A percentile compares a stretch with the other conserved stretches of the same genome.
These are phyloP conservation scores for Apoderus coryli DNA, from an alignment of 2,888 invertebrate species.

Conservation along the genomic window DNA sequence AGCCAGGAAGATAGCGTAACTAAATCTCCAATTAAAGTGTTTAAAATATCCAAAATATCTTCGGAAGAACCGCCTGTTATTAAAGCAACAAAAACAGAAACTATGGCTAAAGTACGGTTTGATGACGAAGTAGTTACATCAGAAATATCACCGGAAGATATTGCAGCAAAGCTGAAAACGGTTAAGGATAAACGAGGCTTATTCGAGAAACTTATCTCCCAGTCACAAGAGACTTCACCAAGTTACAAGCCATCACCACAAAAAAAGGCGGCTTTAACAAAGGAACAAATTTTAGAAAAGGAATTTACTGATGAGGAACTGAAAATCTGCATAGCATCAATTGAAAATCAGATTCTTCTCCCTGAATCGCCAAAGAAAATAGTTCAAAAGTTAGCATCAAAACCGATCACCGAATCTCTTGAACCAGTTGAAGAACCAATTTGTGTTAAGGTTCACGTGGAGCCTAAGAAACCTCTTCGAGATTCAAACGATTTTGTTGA, in stretches of 20 bases:
- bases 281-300: conserved; percentile 12
- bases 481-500: no score
- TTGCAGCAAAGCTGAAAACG: conserved; percentile 22
- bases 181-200: conserved; percentile 28
- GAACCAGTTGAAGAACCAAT: conserved; percentile 23
- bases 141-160: conserved; percentile 15
- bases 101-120: conserved; percentile 9
- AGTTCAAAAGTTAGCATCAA: conserved; percentile 5
- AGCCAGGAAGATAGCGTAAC: conserved; percentile 6
- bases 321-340: conserved; percentile 16
- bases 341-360: conserved; percentile 20
- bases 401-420: conserved; percentile 4
- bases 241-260: conserved; percentile 20
- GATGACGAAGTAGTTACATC: conserved; percentile 7
- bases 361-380: conserved; percentile 6
- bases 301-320: conserved; percentile 20
- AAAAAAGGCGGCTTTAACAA: conserved; percentile 8
- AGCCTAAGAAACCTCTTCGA: no score
- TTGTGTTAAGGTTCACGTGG: conserved; percentile 23
- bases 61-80: conserved; percentile 6
- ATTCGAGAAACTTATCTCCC: conserved; percentile 30
- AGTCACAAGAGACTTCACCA: conserved; percentile 27
- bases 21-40: conserved; percentile 1
- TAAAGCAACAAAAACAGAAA: conserved; percentile 9
- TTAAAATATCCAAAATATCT: not conserved